A percentile compares a stretch with the other conserved stretches of the same genome.
Conservation (phyloP, 1,140 invertebrate genomes). For the Solenopsis invicta region DNA sequence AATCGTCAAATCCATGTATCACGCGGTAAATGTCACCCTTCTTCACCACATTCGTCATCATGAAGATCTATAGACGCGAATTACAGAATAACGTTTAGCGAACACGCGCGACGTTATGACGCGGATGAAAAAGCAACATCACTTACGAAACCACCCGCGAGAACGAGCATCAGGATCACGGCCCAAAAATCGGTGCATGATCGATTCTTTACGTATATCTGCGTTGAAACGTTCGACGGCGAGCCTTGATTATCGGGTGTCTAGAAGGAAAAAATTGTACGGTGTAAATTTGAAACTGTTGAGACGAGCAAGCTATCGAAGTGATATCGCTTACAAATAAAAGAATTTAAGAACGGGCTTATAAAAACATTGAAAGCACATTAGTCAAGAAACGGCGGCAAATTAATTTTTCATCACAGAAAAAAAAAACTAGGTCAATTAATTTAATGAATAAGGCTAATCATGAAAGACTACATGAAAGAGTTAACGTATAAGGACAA, state of each 20-base stretch:
- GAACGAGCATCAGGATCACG: conserved; percentile 86
- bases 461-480: too few relatives aligned
- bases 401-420: not conserved
- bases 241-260: conserved; percentile 71
- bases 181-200: conserved; percentile 89
- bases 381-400: not conserved
- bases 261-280: conserved; percentile 65
- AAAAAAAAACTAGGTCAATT: not conserved
- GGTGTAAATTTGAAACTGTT: not conserved
- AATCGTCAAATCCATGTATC: conserved; percentile 90
- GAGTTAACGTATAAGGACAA: too few relatives aligned
- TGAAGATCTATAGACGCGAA: conserved; percentile 83
- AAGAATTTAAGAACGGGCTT: not conserved
- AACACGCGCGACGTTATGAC: not conserved
- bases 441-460: not conserved
- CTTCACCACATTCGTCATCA: conserved; percentile 86
- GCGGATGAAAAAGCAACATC: not conserved
- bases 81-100: conserved; percentile 2
- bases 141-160: conserved; percentile 88
- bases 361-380: not conserved
- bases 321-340: not conserved
- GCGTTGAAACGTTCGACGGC: conserved; percentile 63
- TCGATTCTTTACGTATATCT: conserved; percentile 83
- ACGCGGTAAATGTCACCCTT: conserved; percentile 89
- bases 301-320: not conserved